Evolutionary conservation across 2,797 vertebrate genomes (phyloP).

Genomic region (Ctenopoma multispine): DNA sequence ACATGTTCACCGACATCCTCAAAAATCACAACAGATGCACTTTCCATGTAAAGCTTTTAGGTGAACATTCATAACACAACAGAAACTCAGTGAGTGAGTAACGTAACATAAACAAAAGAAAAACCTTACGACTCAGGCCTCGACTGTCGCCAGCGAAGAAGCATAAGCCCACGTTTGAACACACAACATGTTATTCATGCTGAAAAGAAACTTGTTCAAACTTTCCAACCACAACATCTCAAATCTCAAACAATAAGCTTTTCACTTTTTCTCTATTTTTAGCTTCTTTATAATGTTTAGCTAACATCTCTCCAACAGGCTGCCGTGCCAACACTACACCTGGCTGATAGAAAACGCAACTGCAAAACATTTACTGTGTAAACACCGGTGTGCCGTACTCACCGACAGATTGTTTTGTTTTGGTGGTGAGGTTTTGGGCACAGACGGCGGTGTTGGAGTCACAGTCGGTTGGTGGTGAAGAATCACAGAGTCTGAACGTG

Average conservation of each 20-base stretch:
- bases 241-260: too few relatives aligned
- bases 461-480: constrained; percentile 79
- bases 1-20: neutral
- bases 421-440: constrained; percentile 63
- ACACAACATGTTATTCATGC: neutral
- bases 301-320: neutral
- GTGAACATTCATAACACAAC: neutral
- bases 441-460: constrained; percentile 84
- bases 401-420: constrained; percentile 84
- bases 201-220: neutral
- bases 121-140: too few relatives aligned
- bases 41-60: too few relatives aligned
- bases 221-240: neutral
- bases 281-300: neutral
- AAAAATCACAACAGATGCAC: neutral
- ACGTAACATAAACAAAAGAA: too few relatives aligned
- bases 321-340: neutral
- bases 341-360: neutral
- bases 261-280: neutral
- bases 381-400: constrained; percentile 72
- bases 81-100: too few relatives aligned
- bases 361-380: neutral
- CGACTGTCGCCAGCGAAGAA: too few relatives aligned
- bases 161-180: neutral
- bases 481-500: constrained; percentile 88